Base-by-base conservation (phyloP, 2,888 invertebrate species). In the Cistogaster globosa region DNA sequence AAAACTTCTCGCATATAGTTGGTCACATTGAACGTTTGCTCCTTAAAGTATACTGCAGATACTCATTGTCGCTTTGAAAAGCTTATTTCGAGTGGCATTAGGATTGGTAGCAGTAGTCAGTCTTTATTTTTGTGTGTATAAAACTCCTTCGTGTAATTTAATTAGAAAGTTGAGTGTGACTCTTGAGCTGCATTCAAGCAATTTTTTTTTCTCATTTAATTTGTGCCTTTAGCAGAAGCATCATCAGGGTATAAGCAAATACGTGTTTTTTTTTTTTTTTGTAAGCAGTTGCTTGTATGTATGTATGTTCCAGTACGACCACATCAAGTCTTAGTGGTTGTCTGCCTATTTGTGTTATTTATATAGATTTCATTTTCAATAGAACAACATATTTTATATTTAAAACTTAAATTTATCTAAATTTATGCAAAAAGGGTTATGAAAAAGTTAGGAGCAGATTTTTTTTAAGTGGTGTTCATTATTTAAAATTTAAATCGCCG, bases 101-200 rank as follows among this genome's bases (percentile, higher is more conserved):
- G 20, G 8, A n/a, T 26, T 67, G 58, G 8, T 42, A 51, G 38
- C 42, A 42, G 42, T 42, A 42, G 42, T 12, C 12, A 42, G 45
- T 77, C 69, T 22, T 18, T 65, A 75, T 20, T 20, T 32, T 16
- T 42, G 51, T 60, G 51, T 60, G 7, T 69, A 62, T 48, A 22
- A 69, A 78, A 74, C 78, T 81, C 74, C 69, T 85, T 78, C 78
- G 22, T 78, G 74, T 85, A 85, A 85, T 85, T 85, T 85, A 85
- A 85, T 85, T 85, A 85, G 78, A 85, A 85, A 78, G 68, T 82
- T 85, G 58, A 78, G 62, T 69, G 63, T 78, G 81, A 85, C 74
- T 85, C 69, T 85, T 85, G 81, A 84, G 78, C 57, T 82, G 57
- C 65, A 32, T 20, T 55, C 26, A 26, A 26, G 2, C 20, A 51